A percentile compares a stretch with the other conserved stretches of the same genome.
Conservation (phyloP, 2,888 invertebrate species). For the Papilio demoleus region DNA sequence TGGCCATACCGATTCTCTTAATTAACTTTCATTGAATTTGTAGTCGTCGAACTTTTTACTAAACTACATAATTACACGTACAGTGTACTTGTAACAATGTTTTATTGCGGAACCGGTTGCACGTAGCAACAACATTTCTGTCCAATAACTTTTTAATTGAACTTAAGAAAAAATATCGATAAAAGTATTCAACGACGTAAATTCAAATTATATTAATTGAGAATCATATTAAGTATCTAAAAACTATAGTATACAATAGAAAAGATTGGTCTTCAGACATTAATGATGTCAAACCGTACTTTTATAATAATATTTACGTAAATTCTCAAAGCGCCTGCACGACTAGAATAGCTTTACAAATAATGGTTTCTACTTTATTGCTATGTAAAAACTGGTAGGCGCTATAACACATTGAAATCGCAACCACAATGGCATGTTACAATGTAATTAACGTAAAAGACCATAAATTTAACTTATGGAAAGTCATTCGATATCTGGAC, state of each 20-base stretch:
- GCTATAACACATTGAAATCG: background rate
- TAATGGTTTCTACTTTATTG: background rate
- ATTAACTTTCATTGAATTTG: constrained; percentile 10
- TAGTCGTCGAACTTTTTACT: background rate
- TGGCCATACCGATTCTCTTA: background rate
- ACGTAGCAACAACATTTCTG: background rate
- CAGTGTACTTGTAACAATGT: constrained; percentile 3
- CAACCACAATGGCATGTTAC: constrained; percentile 3
- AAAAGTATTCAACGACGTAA: background rate
- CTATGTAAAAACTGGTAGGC: constrained; percentile 30
- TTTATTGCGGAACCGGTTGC: constrained; percentile 1
- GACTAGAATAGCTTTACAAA: background rate
- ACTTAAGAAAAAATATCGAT: too few species aligned
- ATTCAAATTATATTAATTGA: too few species aligned
- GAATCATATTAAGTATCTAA: too few species aligned
- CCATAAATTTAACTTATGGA: constrained; percentile 22
- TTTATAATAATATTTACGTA: too few species aligned
- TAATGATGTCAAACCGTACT: too few species aligned
- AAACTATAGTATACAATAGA: too few species aligned
- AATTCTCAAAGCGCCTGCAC: too few species aligned
- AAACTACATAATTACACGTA: constrained; percentile 16
- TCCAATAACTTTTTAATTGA: background rate
- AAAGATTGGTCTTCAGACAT: too few species aligned
- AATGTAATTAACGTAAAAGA: constrained; percentile 15
- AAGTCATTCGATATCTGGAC: constrained; percentile 1